Evolutionary conservation across 2,888 invertebrate genomes (phyloP).

Genomic region (Agriopis marginaria): DNA sequence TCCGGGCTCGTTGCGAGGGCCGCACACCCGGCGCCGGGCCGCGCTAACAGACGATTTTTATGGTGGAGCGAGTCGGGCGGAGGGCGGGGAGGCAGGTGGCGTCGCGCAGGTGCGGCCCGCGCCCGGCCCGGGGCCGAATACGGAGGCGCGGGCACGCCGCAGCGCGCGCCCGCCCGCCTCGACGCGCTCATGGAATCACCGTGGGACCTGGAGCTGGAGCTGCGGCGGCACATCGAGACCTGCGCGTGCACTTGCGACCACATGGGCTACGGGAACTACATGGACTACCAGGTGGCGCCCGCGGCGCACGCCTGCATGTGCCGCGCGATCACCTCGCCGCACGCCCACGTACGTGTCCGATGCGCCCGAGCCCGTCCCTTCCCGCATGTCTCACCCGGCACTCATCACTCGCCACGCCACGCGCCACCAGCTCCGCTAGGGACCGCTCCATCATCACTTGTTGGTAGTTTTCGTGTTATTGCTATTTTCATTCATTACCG

Average conservation of each 20-base stretch:
- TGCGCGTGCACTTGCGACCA: constrained; percentile 97
- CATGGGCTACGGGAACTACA: constrained; percentile 96
- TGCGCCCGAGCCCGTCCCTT: constrained; percentile 46
- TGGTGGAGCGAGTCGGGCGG: constrained; percentile 72
- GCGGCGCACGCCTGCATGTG: constrained; percentile 82
- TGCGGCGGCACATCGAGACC: constrained; percentile 95
- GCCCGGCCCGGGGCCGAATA: constrained; percentile 77
- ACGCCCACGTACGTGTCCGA: constrained; percentile 80
- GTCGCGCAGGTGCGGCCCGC: constrained; percentile 80
- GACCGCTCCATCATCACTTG: constrained; percentile 61
- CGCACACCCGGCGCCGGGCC: constrained; percentile 73
- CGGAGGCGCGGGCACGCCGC: constrained; percentile 74
- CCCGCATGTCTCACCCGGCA: constrained; percentile 58
- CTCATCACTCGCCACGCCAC: constrained; percentile 8
- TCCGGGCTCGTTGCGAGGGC: constrained; percentile 77
- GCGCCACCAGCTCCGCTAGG: constrained; percentile 58
- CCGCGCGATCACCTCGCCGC: constrained; percentile 83
- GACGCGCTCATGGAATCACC: constrained; percentile 83
- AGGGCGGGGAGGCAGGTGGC: constrained; percentile 77
- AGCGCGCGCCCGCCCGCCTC: constrained; percentile 75
- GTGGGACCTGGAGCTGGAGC: constrained; percentile 92
- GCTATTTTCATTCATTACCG: constrained; percentile 20
- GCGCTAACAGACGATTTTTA: constrained; percentile 74
- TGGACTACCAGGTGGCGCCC: constrained; percentile 93
- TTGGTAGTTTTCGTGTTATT: constrained; percentile 58